A percentile compares a stretch with the other conserved stretches of the same genome.
These are phyloP conservation scores for Aleiodes sp. DNA, from an alignment of 1,140 invertebrate species.

Conservation along the genomic window DNA sequence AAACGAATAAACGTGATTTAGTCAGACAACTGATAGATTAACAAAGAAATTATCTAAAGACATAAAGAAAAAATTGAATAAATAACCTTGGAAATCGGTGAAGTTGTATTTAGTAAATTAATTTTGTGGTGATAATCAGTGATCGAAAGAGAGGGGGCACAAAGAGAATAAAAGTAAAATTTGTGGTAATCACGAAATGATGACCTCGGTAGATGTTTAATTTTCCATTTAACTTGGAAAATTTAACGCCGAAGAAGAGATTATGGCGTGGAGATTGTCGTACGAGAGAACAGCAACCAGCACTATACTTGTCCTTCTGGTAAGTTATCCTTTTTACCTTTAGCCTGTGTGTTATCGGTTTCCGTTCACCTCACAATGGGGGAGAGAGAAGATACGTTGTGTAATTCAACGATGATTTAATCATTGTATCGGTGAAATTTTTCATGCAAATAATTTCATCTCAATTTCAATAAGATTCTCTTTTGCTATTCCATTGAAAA, in stretches of 20 bases:
- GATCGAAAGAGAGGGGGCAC: too few relatives aligned
- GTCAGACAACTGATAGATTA: background rate
- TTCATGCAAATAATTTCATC: constrained; percentile 3
- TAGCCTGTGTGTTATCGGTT: constrained; percentile 22
- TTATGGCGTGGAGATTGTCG: constrained; percentile 60
- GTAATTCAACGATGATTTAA: constrained; percentile 32
- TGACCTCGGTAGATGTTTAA: constrained; percentile 34
- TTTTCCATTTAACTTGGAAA: constrained; percentile 32
- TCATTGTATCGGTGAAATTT: constrained; percentile 22
- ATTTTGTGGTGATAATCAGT: too few relatives aligned
- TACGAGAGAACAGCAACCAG: constrained; percentile 56
- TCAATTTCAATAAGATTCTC: too few relatives aligned
- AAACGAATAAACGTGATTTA: background rate
- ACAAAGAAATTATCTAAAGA: background rate
- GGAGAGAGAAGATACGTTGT: constrained; percentile 5
- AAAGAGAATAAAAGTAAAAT: too few relatives aligned
- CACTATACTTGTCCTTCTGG: constrained; percentile 60
- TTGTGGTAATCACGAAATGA: too few relatives aligned
- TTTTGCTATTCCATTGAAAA: too few relatives aligned
- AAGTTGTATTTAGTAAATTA: too few relatives aligned
- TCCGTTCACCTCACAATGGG: constrained; percentile 13
- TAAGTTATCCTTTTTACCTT: constrained; percentile 49
- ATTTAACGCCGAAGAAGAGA: constrained; percentile 44
- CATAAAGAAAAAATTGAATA: background rate
- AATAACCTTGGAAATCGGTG: too few relatives aligned